Conservation (phyloP, 2,888 invertebrate species). For the Monochamus alternatus region DNA sequence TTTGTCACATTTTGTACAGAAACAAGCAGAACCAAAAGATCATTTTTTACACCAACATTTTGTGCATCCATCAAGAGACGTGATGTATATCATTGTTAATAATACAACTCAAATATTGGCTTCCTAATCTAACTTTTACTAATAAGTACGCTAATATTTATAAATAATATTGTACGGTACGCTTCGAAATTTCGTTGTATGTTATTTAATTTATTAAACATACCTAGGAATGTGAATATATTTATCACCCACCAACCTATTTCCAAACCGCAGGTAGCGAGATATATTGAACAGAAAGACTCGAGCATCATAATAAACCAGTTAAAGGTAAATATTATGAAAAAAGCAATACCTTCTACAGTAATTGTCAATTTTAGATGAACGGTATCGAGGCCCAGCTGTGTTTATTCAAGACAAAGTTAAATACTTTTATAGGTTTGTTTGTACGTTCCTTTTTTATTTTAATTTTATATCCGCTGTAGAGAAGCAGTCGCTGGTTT, state of each 20-base stretch:
- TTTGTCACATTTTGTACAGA: no score
- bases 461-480: background rate
- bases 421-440: background rate
- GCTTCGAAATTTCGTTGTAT: no score
- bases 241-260: background rate
- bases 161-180: no score
- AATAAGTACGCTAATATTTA: no score
- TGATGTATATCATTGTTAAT: no score
- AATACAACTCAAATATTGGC: no score
- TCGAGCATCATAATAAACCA: background rate
- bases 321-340: background rate
- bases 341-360: background rate
- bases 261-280: background rate
- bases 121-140: no score
- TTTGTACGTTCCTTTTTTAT: background rate
- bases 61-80: no score
- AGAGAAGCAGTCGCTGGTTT: background rate
- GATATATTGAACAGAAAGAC: background rate
- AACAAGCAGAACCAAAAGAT: no score
- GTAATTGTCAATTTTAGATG: constrained; percentile 1
- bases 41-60: no score
- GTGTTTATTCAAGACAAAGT: background rate
- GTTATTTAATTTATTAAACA: no score
- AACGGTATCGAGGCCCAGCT: constrained; percentile 6
- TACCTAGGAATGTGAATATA: no score